A percentile compares a stretch with the other conserved stretches of the same genome.
Evolutionary conservation across 2,888 invertebrate genomes (phyloP).

Genomic region (Lithophane socia): DNA sequence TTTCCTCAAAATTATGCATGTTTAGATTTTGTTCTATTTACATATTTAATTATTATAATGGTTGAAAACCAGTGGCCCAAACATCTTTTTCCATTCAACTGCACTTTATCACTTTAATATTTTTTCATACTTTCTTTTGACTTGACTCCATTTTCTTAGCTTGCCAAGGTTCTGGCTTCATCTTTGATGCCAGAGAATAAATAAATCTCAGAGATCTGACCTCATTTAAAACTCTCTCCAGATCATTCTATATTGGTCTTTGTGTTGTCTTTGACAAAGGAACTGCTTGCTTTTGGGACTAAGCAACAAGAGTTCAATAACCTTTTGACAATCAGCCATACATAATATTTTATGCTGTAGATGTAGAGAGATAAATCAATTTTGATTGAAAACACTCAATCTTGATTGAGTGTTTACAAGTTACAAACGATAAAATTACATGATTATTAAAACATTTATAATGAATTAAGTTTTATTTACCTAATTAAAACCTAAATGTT

Average conservation of each 20-base stretch:
- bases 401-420: background rate
- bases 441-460: background rate
- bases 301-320: conserved; percentile 20
- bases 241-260: conserved; percentile 13
- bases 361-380: background rate
- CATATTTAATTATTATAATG: conserved; percentile 4
- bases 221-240: conserved; percentile 3
- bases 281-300: background rate
- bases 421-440: background rate
- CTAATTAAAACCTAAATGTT: background rate
- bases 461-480: background rate
- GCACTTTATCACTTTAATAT: background rate
- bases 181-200: conserved; percentile 6
- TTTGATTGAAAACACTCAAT: no score
- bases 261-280: background rate
- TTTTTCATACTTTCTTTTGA: background rate
- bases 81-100: background rate
- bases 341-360: background rate
- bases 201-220: background rate
- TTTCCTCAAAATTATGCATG: background rate
- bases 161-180: conserved; percentile 5
- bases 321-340: conserved; percentile 13
- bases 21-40: background rate
- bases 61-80: background rate
- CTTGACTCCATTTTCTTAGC: conserved; percentile 16